These are phyloP conservation scores for Liasis olivaceus DNA, from an alignment of 2,797 vertebrate genomes.

Conservation along the genomic window DNA sequence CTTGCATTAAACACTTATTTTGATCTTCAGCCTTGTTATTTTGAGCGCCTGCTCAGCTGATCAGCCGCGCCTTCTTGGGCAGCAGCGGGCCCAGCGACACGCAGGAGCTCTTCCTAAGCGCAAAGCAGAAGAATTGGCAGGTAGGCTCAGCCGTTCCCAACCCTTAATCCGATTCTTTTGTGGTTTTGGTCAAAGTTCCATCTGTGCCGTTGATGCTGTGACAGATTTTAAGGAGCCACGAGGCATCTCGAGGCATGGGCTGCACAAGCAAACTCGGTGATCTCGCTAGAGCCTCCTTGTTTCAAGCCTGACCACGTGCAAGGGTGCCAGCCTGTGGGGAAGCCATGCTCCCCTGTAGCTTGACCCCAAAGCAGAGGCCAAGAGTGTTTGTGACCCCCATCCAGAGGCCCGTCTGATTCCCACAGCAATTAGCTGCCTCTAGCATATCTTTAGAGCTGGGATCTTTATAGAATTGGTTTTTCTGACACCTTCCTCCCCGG, in stretches of 20 bases:
- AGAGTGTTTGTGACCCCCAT: no score
- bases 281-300: background rate
- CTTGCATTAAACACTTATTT: no score
- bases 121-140: background rate
- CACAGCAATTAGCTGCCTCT: background rate
- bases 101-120: background rate
- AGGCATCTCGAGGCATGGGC: background rate
- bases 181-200: background rate
- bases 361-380: background rate
- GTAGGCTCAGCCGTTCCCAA: background rate
- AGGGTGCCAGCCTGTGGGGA: background rate
- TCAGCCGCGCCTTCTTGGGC: background rate
- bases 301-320: background rate
- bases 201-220: background rate
- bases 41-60: background rate
- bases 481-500: background rate
- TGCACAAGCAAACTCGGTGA: background rate
- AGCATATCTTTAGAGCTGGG: background rate
- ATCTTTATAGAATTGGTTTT: background rate
- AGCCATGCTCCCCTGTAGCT: background rate
- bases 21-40: background rate
- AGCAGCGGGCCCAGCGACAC: background rate
- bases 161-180: background rate
- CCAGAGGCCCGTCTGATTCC: background rate
- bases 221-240: background rate